Conservation (phyloP, 2,113 vertebrate species). For the Bambusicola thoracicus region DNA sequence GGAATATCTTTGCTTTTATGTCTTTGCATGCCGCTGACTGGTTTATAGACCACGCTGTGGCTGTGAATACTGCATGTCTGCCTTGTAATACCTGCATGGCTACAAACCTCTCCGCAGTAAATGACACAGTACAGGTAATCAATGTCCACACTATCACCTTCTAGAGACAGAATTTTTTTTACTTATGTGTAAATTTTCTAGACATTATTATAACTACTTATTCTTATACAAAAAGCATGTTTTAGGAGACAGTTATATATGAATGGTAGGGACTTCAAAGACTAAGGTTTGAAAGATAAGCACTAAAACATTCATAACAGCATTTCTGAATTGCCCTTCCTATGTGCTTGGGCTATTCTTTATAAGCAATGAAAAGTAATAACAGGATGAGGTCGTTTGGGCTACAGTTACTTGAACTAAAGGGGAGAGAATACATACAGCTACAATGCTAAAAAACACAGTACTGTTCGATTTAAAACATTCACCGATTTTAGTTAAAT, state of each 20-base stretch:
- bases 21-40: not conserved
- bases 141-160: not conserved
- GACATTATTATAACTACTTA: not conserved
- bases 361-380: not conserved
- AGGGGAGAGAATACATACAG: not conserved
- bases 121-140: not conserved
- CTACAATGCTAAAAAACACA: not conserved
- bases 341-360: not conserved
- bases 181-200: not conserved
- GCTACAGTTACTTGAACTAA: not conserved
- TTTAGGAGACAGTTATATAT: not conserved
- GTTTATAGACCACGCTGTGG: not conserved
- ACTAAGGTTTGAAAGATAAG: not conserved
- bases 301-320: not conserved
- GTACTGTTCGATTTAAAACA: not conserved
- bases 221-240: not conserved
- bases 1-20: not conserved
- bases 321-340: not conserved
- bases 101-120: not conserved
- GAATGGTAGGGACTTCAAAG: not conserved
- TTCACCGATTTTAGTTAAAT: not conserved
- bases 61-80: not conserved
- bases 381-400: not conserved
- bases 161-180: not conserved
- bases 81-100: not conserved